Evolutionary conservation across 2,888 invertebrate genomes (phyloP).

Genomic region (Drosophila setosimentum): DNA sequence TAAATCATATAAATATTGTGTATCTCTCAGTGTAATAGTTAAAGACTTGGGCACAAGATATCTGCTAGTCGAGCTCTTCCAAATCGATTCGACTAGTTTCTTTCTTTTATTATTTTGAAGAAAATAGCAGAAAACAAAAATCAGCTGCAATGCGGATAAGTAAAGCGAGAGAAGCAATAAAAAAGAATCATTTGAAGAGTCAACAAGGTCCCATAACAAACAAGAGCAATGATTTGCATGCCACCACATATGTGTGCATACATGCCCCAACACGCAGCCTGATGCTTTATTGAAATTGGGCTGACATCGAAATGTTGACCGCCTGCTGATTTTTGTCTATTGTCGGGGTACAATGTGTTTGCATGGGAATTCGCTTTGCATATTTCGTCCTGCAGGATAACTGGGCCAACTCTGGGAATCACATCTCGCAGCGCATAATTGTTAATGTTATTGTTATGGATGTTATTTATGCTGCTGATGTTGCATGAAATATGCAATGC

Average conservation of each 20-base stretch:
- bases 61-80: neutral
- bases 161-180: neutral
- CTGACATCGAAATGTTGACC: constrained; percentile 37
- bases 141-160: constrained; percentile 31
- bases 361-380: constrained; percentile 31
- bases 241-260: neutral
- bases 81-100: neutral
- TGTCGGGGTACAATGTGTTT: constrained; percentile 37
- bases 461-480: constrained; percentile 65
- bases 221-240: constrained; percentile 8
- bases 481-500: constrained; percentile 45
- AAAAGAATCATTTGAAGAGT: neutral
- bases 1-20: neutral
- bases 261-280: constrained; percentile 12
- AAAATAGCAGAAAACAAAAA: neutral
- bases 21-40: neutral
- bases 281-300: constrained; percentile 32
- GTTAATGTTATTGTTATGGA: constrained; percentile 69
- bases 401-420: constrained; percentile 6
- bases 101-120: neutral
- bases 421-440: constrained; percentile 35
- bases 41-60: neutral
- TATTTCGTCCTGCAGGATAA: constrained; percentile 9
- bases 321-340: constrained; percentile 50
- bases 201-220: constrained; percentile 1